Base-by-base conservation (phyloP, 2,113 vertebrate genomes). In the Seriola aureovittata region DNA sequence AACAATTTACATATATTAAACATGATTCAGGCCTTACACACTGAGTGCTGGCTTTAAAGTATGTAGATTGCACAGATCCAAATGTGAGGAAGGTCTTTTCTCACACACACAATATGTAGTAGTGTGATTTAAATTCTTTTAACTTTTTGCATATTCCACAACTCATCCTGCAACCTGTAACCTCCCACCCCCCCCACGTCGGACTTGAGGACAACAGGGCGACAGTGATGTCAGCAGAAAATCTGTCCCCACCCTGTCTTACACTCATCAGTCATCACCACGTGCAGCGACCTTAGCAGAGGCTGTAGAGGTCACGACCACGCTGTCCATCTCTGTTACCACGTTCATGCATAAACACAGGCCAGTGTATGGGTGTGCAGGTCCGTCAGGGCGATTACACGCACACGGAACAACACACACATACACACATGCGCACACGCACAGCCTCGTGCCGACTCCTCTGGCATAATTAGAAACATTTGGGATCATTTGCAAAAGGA, bases 391-490 rank as follows among this genome's bases (percentile, higher is more conserved):
- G 80, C 29, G 66, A 83, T 80, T 80, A 46, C 74, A 74, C 52
- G 13, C 69, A 55, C 74, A 44, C 66, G 16, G 16, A 86, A 52
- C 77, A 71, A 54, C 80, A 74, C 29, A 57, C 63, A 46, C 70
- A 73, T 67, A 79, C 76, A 78, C 46, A 40, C 29, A 29, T 29
- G 29, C 44, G 21, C 32, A 13, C 76, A 60, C 62, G 66, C 63
- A 76, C 84, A 81, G 89, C 91, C 93, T 87, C 86, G 93, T 92
- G 90, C 89, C 89, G 91, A 86, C 88, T 94, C 84, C 80, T 69
- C 80, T 89, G 85, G 91, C 85, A 89, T 94, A 94, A 95, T 94
- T 93, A 92, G 91, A 95, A 95, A 93, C 94, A 95, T 94, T 94
- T 91, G 89, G 90, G 92, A 93, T 95, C 93, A 93, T 95, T 94